These are phyloP conservation scores for Chiropotes sagulatus DNA, from an alignment of 2,797 vertebrate species.

Conservation along the genomic window DNA sequence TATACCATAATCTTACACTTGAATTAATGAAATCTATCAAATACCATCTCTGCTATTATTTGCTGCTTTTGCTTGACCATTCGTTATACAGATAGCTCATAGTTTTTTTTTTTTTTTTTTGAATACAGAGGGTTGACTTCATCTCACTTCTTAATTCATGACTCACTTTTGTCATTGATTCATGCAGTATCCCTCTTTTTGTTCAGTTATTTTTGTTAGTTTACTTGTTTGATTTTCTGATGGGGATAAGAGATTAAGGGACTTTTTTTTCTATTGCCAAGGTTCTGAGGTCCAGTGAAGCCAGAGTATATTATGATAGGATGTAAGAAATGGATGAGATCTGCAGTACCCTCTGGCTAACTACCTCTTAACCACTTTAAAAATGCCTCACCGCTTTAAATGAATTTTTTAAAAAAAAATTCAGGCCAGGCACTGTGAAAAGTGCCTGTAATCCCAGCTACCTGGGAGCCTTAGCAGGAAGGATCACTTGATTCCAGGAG, in stretches of 20 bases:
- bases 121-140: neutral
- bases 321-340: constrained; percentile 3
- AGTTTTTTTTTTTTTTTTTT: neutral
- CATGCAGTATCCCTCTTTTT: neutral
- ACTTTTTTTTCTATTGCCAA: constrained; percentile 17
- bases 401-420: neutral
- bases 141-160: neutral
- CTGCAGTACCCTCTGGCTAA: neutral
- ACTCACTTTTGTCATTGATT: neutral
- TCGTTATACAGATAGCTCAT: neutral
- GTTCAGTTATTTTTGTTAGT: constrained; percentile 30
- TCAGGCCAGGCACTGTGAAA: neutral
- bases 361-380: neutral
- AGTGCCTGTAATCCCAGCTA: neutral
- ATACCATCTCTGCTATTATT: neutral
- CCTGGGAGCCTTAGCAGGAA: neutral
- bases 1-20: neutral
- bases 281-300: neutral
- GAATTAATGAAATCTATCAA: neutral
- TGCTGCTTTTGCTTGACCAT: neutral
- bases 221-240: constrained; percentile 48
- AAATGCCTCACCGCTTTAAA: neutral
- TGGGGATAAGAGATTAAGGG: neutral
- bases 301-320: neutral
- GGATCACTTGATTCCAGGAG: neutral